A percentile compares a stretch with the other conserved stretches of the same genome.
phyloP scores from a whole-genome alignment of 2,888 invertebrate species.

The Aphrophora alni region DNA sequence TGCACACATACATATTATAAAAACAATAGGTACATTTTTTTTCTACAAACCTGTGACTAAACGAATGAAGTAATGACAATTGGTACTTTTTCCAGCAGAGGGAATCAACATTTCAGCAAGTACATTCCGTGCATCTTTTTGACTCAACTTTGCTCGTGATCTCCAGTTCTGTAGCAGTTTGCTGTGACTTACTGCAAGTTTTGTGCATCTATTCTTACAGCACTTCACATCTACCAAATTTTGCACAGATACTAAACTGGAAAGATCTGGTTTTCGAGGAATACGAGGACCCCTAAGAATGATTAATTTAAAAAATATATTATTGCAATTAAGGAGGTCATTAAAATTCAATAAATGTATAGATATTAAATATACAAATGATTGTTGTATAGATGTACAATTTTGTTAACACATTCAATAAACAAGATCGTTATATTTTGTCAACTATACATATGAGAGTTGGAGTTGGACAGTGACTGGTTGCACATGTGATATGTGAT shows the following conservation, averaged over 20 bases:
- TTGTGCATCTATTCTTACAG: slow-evolving; percentile 15
- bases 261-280: neutral
- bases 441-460: no score
- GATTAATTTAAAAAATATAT: no score
- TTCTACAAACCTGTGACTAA: slow-evolving; percentile 13
- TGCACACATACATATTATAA: neutral
- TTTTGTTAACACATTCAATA: no score
- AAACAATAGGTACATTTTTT: no score
- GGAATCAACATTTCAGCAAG: slow-evolving; percentile 26
- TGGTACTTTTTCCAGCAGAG: neutral
- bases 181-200: neutral
- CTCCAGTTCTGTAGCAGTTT: slow-evolving; percentile 6
- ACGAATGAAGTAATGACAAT: slow-evolving; percentile 16
- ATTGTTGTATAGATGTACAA: no score
- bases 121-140: slow-evolving; percentile 14
- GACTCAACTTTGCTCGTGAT: neutral
- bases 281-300: neutral
- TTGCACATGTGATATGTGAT: no score
- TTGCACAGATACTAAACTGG: neutral
- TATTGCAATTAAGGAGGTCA: no score
- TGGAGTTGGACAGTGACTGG: no score
- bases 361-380: no score
- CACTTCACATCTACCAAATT: neutral
- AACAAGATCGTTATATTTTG: no score
- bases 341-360: no score